Evolutionary conservation across 2,797 vertebrate species (phyloP), one percentile per base, ranked within the genome.

Genomic region (Cossypha heuglini): DNA sequence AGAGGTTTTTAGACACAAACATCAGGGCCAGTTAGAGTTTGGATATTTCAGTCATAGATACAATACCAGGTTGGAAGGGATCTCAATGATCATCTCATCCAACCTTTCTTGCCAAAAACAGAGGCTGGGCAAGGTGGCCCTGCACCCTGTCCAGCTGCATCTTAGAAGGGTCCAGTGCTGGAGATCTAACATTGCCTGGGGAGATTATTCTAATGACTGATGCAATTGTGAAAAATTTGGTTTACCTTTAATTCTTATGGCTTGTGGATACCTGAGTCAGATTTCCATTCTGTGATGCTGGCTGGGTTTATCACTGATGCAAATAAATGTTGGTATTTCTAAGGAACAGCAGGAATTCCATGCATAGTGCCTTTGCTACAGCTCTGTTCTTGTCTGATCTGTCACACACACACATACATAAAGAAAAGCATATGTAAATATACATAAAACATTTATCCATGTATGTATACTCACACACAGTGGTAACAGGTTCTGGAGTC

Each of bases 371-470:
- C 46, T 90, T 57, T 68, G 49, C 66, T 59, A 9, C 6, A 1
- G 4, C 10, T 42, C 59, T 76, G 0, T 3, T 33, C 3, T 2
- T 13, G 12, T 40, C 11, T 49, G 46, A 29, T 79, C 24, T 51
- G 28, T n/a, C 25, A 20, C 7, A 35, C 11, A 26, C 11, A 31
- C 11, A n/a, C 15, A 20, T 0, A 22, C 6, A 16, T 15, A 48
- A 68, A 21, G 24, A 82, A 37, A 61, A 25, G 37, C 43, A 19
- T 26, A 19, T 49, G 11, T 9, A 48, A 58, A 42, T 61, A 33
- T 6, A 71, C 66, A 68, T 22, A 51, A 40, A 42, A 51, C 26
- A 28, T 10, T 2, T 24, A 3, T 3, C 3, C 26, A 16, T 15
- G 10, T 18, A 13, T 14, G 15, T 24, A 10, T 43, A 24, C 8